Base-by-base conservation (phyloP, 2,888 invertebrate species). In the Euproctis similis region DNA sequence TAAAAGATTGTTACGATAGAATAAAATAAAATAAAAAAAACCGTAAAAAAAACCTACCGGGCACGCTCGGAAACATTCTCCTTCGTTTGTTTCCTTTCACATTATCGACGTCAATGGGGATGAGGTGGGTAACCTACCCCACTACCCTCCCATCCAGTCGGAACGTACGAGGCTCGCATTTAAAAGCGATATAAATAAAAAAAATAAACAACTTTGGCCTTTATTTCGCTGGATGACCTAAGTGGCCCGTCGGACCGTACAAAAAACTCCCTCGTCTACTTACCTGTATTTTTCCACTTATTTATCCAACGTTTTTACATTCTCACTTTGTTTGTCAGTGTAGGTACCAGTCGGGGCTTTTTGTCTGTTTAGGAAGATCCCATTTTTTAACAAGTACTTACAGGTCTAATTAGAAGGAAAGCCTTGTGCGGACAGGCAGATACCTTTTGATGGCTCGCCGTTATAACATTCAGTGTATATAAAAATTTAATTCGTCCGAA, bases 251-350 rank as follows among this genome's bases (percentile, higher is more conserved):
- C 76, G 75, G 75, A 59, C 72, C 63, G 72, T 71, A 82, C 80
- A 82, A 80, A 78, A 80, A 74, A 65, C 74, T 72, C 81, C 80
- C 82, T 74, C n/a, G n/a, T 70, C 65, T 77, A 81, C 78, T 78
- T 81, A 84, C 84, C 84, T 84, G 84, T 84, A 80, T 81, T 84
- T 84, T 84, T 82, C 84, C 82, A 81, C 82, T 77, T 82, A 81
- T 82, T 84, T 82, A 81, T 78, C 77, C 80, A 66, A 65, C 74
- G 76, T 78, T 82, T 82, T 80, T 81, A 78, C 77, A 76, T 82
- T 77, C 65, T 66, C 76, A 71, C 68, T n/a, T n/a, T 74, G 76
- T 82, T 78, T 78, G 81, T 76, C 75, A 62, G 77, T 72, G 69
- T 65, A n/a, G n/a, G n/a, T n/a, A n/a, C n/a, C n/a, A n/a, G n/a